These are phyloP conservation scores for Hirundichthys speculiger DNA, from an alignment of 2,113 vertebrate species.

Conservation along the genomic window DNA sequence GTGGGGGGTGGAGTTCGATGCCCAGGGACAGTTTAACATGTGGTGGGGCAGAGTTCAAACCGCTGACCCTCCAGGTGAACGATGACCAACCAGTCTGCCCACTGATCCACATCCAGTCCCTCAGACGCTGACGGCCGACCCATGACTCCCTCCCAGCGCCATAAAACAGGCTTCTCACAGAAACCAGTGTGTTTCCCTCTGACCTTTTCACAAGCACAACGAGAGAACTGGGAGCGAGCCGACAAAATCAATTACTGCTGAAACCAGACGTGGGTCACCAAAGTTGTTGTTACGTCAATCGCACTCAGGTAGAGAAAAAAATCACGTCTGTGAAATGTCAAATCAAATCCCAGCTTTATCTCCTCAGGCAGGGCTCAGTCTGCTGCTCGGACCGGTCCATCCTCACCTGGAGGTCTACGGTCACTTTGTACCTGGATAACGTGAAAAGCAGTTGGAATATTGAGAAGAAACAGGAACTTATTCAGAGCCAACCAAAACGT, in stretches of 20 bases:
- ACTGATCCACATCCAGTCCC: background rate
- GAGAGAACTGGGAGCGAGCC: conserved; percentile 24
- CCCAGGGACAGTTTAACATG: too few species aligned
- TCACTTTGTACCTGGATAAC: too few species aligned
- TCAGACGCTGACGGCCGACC: background rate
- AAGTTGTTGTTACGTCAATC: conserved; percentile 26
- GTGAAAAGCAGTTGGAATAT: too few species aligned
- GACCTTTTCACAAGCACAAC: conserved; percentile 35
- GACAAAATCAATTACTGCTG: conserved; percentile 33
- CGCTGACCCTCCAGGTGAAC: too few species aligned
- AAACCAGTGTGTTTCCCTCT: conserved; percentile 5
- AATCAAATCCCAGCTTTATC: conserved; percentile 32
- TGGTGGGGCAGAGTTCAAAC: too few species aligned
- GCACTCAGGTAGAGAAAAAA: conserved; percentile 40
- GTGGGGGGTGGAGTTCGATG: too few species aligned
- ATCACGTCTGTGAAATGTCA: conserved; percentile 51
- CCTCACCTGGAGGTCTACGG: background rate
- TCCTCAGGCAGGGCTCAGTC: background rate
- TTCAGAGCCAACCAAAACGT: too few species aligned
- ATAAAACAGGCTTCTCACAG: conserved; percentile 19
- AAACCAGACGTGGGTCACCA: conserved; percentile 30
- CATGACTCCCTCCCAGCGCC: conserved; percentile 3
- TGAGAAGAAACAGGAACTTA: too few species aligned
- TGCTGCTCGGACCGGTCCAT: background rate
- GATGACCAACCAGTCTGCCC: too few species aligned